Base-by-base conservation (phyloP, 2,113 vertebrate genomes). In the Dendrocopos noguchii region DNA sequence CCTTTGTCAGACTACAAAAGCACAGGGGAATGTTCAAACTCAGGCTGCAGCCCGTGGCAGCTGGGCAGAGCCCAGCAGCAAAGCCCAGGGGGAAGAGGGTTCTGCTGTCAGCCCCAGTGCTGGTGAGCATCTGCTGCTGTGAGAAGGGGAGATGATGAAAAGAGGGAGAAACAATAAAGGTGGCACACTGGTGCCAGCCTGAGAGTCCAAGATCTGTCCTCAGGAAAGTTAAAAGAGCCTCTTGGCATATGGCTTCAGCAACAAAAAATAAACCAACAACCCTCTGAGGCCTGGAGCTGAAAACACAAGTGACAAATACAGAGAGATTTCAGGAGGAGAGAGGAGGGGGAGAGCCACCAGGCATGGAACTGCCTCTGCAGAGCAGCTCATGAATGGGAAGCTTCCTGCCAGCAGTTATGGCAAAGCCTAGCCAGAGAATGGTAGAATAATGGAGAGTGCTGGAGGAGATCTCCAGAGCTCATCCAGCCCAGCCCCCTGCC, bases 241-340 rank as follows among this genome's bases (percentile, higher is more conserved):
- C 93, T 91, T 95, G 95, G 94, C 94, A 95, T 90, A 97, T 90
- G 94, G 96, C 90, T 95, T 96, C 90, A 94, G 57, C 68, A 93
- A 93, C 75, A 85, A 70, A 90, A 96, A 96, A 80, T 36, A 36
- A 36, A 36, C 36, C 36, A 36, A 36, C 36, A 36, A 36, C 36
- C 36, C 87, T 90, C 95, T 82, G 60, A 95, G 87, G 80, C 87
- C 93, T 95, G 73, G 73, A 80, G 83, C 57, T 83, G 84, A 89
- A 95, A 95, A 94, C 74, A 85, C 68, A 87, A 88, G 91, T 65
- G 33, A 92, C 66, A 94, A 91, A 95, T 86, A 90, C 84, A 88
- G 64, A 80, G 87, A 72, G 81, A 89, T 72, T 91, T 94, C 80
- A 89, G 60, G 75, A 93, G 75, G 61, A 74, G 80, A 83, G 55